phyloP scores from a whole-genome alignment of 2,797 vertebrate genomes.

The Lutjanus campechanus region DNA sequence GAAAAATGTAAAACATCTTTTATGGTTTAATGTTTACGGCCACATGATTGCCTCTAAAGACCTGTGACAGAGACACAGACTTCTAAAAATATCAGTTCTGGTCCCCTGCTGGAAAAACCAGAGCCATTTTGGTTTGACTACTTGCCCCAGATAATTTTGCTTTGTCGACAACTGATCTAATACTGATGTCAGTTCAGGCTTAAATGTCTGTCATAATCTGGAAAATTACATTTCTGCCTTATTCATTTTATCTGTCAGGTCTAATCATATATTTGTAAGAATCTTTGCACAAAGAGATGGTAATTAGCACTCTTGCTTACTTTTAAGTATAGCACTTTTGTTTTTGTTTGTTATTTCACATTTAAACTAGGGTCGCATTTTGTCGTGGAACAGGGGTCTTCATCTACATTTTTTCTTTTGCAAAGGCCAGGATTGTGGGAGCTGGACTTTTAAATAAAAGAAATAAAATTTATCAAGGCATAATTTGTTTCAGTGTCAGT shows the following conservation, averaged over 20 bases:
- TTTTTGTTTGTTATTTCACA: background rate
- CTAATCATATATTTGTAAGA: background rate
- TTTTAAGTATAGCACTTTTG: background rate
- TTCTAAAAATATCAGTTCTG: slow-evolving; percentile 59
- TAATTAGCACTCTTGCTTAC: background rate
- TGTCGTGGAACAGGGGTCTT: background rate
- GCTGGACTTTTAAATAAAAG: too few species aligned
- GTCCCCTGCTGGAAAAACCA: slow-evolving; percentile 19
- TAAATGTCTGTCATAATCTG: background rate
- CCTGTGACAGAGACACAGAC: slow-evolving; percentile 44
- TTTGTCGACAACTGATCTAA: slow-evolving; percentile 36
- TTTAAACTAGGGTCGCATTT: background rate
- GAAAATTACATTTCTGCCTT: slow-evolving; percentile 1
- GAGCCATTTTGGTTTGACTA: slow-evolving; percentile 32
- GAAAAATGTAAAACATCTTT: slow-evolving; percentile 46
- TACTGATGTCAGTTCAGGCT: slow-evolving; percentile 9
- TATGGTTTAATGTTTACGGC: slow-evolving; percentile 59
- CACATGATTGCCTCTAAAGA: slow-evolving; percentile 62
- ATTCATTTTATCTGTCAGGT: background rate
- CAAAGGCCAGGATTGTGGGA: too few species aligned
- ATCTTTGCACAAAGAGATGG: background rate
- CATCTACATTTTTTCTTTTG: too few species aligned
- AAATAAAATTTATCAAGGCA: too few species aligned
- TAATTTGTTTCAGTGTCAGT: too few species aligned
- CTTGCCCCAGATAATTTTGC: slow-evolving; percentile 16